These are phyloP conservation scores for Montipora cactus DNA, from an alignment of 64 coral and sea anemone genomes.

Conservation along the genomic window DNA sequence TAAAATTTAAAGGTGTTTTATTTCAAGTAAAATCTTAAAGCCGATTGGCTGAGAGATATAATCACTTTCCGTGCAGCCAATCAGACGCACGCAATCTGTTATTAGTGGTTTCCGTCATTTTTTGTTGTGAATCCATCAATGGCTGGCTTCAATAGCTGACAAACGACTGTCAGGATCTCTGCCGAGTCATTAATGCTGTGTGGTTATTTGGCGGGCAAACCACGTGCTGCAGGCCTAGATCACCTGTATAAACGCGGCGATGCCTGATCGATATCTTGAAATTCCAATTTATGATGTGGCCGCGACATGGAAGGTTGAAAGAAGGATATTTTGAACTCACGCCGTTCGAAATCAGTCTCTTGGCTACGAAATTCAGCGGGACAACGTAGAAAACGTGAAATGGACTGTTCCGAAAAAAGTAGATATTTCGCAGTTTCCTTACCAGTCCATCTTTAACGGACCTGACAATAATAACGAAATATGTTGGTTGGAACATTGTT, in stretches of 20 bases:
- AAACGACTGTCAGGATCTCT: background rate
- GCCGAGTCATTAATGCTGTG: background rate
- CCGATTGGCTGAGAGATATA: background rate
- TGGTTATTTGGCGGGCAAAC: constrained; percentile 25
- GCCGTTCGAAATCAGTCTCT: background rate
- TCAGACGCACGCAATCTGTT: background rate
- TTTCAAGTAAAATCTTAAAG: background rate
- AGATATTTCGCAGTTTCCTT: background rate
- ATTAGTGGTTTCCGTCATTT: background rate
- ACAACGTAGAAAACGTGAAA: background rate
- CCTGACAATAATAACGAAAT: constrained; percentile 1
- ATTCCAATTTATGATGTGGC: constrained; percentile 30
- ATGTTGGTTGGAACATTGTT: constrained; percentile 5
- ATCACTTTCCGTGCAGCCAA: constrained; percentile 6
- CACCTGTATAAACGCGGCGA: constrained; percentile 53
- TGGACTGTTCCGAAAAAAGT: background rate
- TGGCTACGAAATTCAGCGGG: background rate
- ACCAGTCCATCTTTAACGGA: background rate
- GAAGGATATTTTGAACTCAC: background rate
- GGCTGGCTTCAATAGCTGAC: constrained; percentile 22
- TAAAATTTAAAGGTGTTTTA: background rate
- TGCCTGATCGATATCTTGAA: constrained; percentile 30
- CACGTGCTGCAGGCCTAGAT: constrained; percentile 43
- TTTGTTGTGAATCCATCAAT: constrained; percentile 3
- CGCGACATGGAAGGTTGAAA: constrained; percentile 3